phyloP scores from a whole-genome alignment of 2,888 invertebrate genomes.

The Deilephila porcellus region DNA sequence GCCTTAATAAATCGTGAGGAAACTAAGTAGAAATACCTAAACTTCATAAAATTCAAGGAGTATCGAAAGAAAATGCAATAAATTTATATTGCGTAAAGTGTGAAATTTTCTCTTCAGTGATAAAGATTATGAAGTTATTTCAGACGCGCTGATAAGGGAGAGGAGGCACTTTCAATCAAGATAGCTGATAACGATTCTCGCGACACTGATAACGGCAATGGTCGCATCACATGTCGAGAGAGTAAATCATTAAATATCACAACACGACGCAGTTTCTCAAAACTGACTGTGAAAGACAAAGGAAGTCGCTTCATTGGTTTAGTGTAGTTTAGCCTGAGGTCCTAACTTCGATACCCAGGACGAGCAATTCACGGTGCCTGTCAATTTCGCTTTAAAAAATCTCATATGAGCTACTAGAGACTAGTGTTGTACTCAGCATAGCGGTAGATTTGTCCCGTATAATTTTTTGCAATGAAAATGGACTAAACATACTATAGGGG shows the following conservation, averaged over 20 bases:
- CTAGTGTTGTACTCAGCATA: no score
- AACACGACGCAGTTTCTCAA: background rate
- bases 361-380: no score
- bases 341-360: no score
- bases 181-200: constrained; percentile 57
- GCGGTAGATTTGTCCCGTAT: no score
- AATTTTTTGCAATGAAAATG: no score
- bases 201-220: constrained; percentile 50
- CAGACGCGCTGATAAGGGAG: constrained; percentile 19
- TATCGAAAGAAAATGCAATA: background rate
- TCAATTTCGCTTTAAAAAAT: no score
- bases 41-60: constrained; percentile 34
- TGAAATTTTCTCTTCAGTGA: constrained; percentile 15
- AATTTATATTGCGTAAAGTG: constrained; percentile 6
- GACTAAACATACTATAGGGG: no score
- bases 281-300: background rate
- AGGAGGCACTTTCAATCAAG: constrained; percentile 61
- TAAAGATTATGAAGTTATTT: constrained; percentile 29
- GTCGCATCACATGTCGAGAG: constrained; percentile 36
- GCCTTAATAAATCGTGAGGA: constrained; percentile 23
- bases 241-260: constrained; percentile 15
- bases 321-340: no score
- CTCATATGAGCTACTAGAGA: no score
- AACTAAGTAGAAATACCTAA: constrained; percentile 38
- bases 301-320: no score